Percentiles rank a stretch among this genome's conserved stretches.
Evolutionary conservation across 2,888 invertebrate species (phyloP).

Genomic region (Stenotaenia linearis): DNA sequence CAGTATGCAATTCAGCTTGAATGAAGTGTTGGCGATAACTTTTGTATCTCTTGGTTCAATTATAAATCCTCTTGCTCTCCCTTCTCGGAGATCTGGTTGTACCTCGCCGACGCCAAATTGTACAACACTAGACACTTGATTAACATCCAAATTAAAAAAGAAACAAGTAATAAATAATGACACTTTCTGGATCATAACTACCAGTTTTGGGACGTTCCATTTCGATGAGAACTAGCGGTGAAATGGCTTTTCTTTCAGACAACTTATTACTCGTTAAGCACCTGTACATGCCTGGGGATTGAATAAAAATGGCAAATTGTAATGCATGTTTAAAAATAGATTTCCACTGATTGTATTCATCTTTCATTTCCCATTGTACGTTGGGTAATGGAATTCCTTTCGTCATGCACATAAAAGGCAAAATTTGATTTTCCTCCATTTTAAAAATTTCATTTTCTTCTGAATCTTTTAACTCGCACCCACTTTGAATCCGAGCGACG

Average conservation of each 20-base stretch:
- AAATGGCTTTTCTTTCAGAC: not conserved
- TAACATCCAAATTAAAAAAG: not conserved
- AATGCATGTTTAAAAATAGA: not conserved
- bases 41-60: not conserved
- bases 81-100: not conserved
- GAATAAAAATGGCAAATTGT: not conserved
- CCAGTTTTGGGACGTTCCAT: not conserved
- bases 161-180: not conserved
- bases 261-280: not conserved
- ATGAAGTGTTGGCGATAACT: not conserved
- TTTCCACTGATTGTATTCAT: not conserved
- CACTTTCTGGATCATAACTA: not conserved
- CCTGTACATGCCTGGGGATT: not conserved
- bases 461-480: not conserved
- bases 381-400: not conserved
- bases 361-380: conserved; percentile 6
- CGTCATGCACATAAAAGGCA: not conserved
- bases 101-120: not conserved
- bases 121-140: not conserved
- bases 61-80: not conserved
- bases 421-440: not conserved
- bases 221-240: not conserved
- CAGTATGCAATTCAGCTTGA: not conserved
- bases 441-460: conserved; percentile 3
- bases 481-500: not conserved